Base-by-base conservation (phyloP, 2,113 vertebrate genomes). In the Ornithorhynchus anatinus region DNA sequence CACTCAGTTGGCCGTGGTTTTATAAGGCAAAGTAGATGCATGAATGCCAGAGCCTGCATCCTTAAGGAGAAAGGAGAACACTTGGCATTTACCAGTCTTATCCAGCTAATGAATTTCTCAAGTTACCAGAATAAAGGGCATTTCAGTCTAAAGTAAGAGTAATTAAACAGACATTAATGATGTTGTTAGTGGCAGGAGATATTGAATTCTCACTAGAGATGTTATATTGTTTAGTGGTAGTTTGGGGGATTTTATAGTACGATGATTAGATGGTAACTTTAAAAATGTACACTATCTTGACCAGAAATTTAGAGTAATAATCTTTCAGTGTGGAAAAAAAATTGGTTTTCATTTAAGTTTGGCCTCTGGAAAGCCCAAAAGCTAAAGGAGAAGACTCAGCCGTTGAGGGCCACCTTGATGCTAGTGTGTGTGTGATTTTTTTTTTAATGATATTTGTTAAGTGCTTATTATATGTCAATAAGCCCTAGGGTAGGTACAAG, bases 151-250 rank as follows among this genome's bases (percentile, higher is more conserved):
- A 91, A 92, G 86, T 83, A 88, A 88, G 84, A 93, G 87, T 93
- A 93, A 93, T 93, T 94, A 93, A 92, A 91, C 77, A 89, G 90
- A 90, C 87, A 88, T 93, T 93, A 93, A 93, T 89, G 89, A 90
- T 92, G 81, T 91, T 94, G 88, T 90, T 92, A 94, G 92, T 92
- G 84, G 82, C 77, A 86, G 80, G 61, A 90, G 90, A 91, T 92
- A 92, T 76, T 88, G 89, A 90, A 88, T 89, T 90, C 88, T 92
- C 73, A 40, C 74, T 86, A 79, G 66, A 79, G 82, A 87, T 84
- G 84, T 82, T 80, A 80, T 59, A 81, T 47, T 78, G 69, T 82
- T 87, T 66, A 62, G 74, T 43, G 77, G 40, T 52, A 79, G 82
- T 84, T 89, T 87, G 83, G 73, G 23, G 74, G 78, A 64, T 62